These are phyloP conservation scores for Akabosia matsudoensis DNA, from an alignment of 1,140 invertebrate genomes.

Conservation along the genomic window DNA sequence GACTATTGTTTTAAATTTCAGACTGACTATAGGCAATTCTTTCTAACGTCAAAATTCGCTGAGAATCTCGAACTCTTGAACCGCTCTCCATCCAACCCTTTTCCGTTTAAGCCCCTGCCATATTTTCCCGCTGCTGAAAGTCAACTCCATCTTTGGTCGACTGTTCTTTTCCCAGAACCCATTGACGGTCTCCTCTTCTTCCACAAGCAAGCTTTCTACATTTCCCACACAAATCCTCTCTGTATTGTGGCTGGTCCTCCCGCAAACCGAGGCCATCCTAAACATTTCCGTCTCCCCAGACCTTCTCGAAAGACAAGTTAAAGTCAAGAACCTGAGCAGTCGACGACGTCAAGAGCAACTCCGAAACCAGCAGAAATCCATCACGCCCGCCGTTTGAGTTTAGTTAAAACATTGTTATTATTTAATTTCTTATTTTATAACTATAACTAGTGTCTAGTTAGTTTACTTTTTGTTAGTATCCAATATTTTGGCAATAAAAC, in stretches of 20 bases:
- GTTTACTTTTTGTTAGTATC: too few relatives aligned
- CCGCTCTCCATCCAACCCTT: slow-evolving; percentile 54
- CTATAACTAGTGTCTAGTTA: too few relatives aligned
- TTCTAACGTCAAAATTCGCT: slow-evolving; percentile 65
- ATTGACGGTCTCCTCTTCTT: slow-evolving; percentile 80
- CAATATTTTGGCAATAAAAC: too few relatives aligned
- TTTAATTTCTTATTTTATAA: too few relatives aligned
- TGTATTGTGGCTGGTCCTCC: slow-evolving; percentile 41
- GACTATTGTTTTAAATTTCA: slow-evolving; percentile 54
- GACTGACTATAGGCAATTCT: slow-evolving; percentile 73
- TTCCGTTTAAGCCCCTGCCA: slow-evolving; percentile 56
- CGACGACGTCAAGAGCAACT: background rate
- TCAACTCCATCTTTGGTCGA: slow-evolving; percentile 27
- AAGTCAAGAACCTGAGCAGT: slow-evolving; percentile 1
- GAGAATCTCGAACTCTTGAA: slow-evolving; percentile 57
- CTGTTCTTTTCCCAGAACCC: slow-evolving; percentile 44
- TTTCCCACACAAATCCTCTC: slow-evolving; percentile 72
- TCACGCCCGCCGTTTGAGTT: too few relatives aligned
- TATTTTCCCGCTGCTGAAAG: slow-evolving; percentile 52
- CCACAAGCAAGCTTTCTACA: slow-evolving; percentile 73
- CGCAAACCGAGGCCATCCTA: slow-evolving; percentile 25
- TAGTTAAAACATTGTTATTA: too few relatives aligned
- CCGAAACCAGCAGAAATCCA: too few relatives aligned
- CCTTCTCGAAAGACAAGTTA: slow-evolving; percentile 17
- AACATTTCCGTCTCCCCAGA: slow-evolving; percentile 28